Base-by-base conservation (phyloP, 1,140 invertebrate species). In the Leucophenga varia region DNA sequence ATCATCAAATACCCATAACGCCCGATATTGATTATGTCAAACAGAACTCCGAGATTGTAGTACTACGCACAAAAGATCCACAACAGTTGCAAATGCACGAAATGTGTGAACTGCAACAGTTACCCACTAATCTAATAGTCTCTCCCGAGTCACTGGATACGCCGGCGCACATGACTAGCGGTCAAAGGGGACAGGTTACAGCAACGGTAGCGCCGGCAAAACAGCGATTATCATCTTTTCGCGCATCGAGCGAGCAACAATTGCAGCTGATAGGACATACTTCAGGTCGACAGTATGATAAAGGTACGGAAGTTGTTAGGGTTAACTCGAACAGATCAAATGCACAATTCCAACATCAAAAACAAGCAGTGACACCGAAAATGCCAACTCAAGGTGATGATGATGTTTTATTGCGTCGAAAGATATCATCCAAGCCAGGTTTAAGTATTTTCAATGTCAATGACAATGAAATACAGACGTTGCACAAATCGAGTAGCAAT, bases 21-120 rank as follows among this genome's bases (percentile, higher is more conserved):
- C 68, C 71, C 16, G 71, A 74, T 42, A 74, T 74, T 20, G 71
- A 74, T 52, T 75, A 74, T 47, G 58, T 63, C n/a, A 68, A 71
- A 35, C 64, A 75, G 49, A 75, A 75, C 43, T 69, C 73, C 3
- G 72, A 74, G 44, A 73, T 75, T 42, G 73, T 75, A 10, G 47
- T 75, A 22, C 30, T 75, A 46, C 64, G 73, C 12, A 72, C 68
- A 22, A 75, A 75, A 43, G 63, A 70, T 44, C 69, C 64, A 16
- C 57, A 64, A 47, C 57, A 64, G 34, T 41, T 70, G 44, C 55
- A 58, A 51, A 39, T 58, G 44, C 57, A 71, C 21, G 69, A 72
- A 45, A 61, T 72, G 69, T 57, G 69, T 20, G 69, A 72, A 21
- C 42, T 72, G 44, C 69, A 72, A 16, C 69, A 72, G 30, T 28